These are phyloP conservation scores for Fragum fragum DNA, from an alignment of 2,888 invertebrate species.

Conservation along the genomic window DNA sequence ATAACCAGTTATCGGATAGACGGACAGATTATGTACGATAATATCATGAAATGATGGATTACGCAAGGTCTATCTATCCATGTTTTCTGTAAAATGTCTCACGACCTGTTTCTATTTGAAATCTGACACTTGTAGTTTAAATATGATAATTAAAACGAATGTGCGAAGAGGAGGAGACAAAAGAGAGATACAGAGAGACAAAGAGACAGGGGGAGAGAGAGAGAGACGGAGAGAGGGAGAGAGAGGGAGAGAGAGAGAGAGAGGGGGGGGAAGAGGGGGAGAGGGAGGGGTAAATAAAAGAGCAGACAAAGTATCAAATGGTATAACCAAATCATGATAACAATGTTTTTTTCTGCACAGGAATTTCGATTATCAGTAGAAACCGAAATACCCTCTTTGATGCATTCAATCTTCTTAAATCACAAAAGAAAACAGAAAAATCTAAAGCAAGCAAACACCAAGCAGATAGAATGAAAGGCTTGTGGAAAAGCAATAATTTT, in stretches of 20 bases:
- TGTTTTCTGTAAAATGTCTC: background rate
- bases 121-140: slow-evolving; percentile 2
- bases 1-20: slow-evolving; percentile 37
- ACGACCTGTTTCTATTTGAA: slow-evolving; percentile 4
- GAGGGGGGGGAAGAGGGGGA: no score
- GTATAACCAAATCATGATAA: background rate
- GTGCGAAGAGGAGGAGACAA: no score
- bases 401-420: slow-evolving; percentile 9
- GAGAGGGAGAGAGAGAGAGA: no score
- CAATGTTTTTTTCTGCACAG: background rate
- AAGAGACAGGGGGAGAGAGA: no score
- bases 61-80: slow-evolving; percentile 12
- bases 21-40: slow-evolving; percentile 31
- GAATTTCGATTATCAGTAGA: slow-evolving; percentile 15
- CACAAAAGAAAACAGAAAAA: slow-evolving; percentile 2
- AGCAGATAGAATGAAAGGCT: background rate
- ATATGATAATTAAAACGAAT: background rate
- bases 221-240: no score
- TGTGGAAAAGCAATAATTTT: slow-evolving; percentile 42
- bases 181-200: background rate
- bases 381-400: slow-evolving; percentile 15
- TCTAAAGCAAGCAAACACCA: slow-evolving; percentile 14
- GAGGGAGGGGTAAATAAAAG: no score
- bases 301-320: no score
- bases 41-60: slow-evolving; percentile 33